These are phyloP conservation scores for Anguilla obscura DNA, from an alignment of 2,797 vertebrate genomes.

Conservation along the genomic window DNA sequence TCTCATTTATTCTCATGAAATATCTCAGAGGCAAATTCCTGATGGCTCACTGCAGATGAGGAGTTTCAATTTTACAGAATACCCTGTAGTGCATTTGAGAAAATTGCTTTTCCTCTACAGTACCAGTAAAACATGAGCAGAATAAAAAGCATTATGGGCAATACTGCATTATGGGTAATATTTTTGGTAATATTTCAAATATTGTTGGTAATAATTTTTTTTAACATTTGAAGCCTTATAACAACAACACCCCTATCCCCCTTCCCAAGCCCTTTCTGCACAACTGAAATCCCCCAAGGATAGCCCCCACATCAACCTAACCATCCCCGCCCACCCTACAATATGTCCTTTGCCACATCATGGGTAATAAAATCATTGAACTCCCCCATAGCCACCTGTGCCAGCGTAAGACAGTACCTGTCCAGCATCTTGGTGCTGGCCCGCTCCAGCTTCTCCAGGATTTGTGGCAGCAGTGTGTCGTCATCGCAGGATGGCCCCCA, in stretches of 20 bases:
- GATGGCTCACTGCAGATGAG: not conserved
- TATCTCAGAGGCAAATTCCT: not conserved
- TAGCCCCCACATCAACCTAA: too few species aligned
- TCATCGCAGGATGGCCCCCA: constrained; percentile 97
- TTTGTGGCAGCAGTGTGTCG: constrained; percentile 95
- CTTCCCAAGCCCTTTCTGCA: too few species aligned
- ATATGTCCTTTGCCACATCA: not conserved
- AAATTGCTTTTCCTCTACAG: not conserved
- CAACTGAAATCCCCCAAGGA: too few species aligned
- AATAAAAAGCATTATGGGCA: not conserved
- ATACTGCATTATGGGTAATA: not conserved
- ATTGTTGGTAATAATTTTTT: not conserved
- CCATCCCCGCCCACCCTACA: too few species aligned
- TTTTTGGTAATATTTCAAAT: not conserved
- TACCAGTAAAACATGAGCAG: not conserved
- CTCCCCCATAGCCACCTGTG: not conserved
- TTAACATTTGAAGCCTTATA: too few species aligned
- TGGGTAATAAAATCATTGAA: not conserved
- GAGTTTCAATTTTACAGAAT: not conserved
- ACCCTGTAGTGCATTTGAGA: not conserved
- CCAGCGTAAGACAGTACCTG: constrained; percentile 67
- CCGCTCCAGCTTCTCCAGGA: constrained; percentile 93
- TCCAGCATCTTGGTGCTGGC: constrained; percentile 99
- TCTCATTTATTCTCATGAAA: not conserved
- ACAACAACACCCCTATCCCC: too few species aligned